Percentiles rank a stretch among this genome's conserved stretches.
phyloP scores from a whole-genome alignment of 2,797 vertebrate species.

The Potorous gilbertii region DNA sequence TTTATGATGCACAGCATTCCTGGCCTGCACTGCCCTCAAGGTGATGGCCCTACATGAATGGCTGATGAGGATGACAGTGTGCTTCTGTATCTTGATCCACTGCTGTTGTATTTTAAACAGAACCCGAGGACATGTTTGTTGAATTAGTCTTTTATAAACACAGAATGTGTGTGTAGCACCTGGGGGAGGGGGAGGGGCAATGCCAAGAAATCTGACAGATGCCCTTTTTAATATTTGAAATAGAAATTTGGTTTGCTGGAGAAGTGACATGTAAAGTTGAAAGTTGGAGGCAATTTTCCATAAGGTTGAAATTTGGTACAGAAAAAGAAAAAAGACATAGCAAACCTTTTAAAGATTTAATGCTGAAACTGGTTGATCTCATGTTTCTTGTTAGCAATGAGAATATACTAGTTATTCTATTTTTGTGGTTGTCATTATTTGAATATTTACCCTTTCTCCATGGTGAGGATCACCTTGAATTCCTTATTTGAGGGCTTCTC shows the following conservation, averaged over 20 bases:
- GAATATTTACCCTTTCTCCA: slow-evolving; percentile 16
- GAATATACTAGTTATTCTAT: slow-evolving; percentile 4
- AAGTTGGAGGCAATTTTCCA: slow-evolving; percentile 43
- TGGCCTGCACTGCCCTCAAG: background rate
- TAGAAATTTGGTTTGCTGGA: slow-evolving; percentile 49
- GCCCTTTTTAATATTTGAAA: slow-evolving; percentile 58
- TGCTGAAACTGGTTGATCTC: slow-evolving; percentile 41
- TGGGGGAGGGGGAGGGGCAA: background rate
- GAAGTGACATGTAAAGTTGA: slow-evolving; percentile 27
- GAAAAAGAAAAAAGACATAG: slow-evolving; percentile 56
- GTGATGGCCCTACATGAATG: slow-evolving; percentile 7
- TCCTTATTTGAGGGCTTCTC: background rate
- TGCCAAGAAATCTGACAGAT: slow-evolving; percentile 44
- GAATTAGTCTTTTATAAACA: slow-evolving; percentile 41
- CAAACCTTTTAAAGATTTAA: slow-evolving; percentile 34
- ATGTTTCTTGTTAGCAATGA: slow-evolving; percentile 33
- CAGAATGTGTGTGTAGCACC: background rate
- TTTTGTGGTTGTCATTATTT: slow-evolving; percentile 18
- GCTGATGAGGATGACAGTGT: background rate
- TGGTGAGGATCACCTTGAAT: background rate
- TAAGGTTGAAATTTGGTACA: slow-evolving; percentile 56
- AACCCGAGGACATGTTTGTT: slow-evolving; percentile 36
- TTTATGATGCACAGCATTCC: slow-evolving; percentile 7
- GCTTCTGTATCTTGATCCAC: slow-evolving; percentile 15
- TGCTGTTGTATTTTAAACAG: slow-evolving; percentile 42